Evolutionary conservation across 2,797 vertebrate genomes (phyloP), one percentile per base, ranked within the genome.

Genomic region (Falco peregrinus): DNA sequence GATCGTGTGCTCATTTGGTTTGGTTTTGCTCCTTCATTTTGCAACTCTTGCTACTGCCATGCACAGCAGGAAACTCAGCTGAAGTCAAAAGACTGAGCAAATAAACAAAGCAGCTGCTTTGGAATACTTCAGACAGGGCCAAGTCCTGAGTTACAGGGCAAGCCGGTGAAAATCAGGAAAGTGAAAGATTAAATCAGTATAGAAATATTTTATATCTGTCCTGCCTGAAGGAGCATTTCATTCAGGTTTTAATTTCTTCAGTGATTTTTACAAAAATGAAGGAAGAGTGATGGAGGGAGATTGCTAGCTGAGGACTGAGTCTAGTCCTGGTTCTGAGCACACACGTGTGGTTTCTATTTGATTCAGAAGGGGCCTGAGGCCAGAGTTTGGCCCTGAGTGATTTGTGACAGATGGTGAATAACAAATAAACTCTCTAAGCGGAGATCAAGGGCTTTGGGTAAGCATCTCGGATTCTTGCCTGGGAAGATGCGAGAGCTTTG

Each of bases 371-470:
- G 20, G 60, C 70, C 70, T 60, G 63, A 92, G 81, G 86, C 78
- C 39, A 83, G 17, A 33, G 67, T 84, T 91, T 79, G 77, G 31
- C 67, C 56, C 51, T 28, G 26, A 90, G 90, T 92, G 83, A 92
- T 93, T 94, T 96, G 87, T 95, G 93, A 84, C 91, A 95, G 93
- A 89, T 70, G 70, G 70, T 87, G 80, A 91, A 82, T 76, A 91
- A 51, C 59, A 93, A 91, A 84, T 60, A 95, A 88, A 82, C 45
- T 74, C 48, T 48, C 56, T 84, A 91, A 91, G 51, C 3, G 0
- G 70, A 91, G 80, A 94, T 95, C 89, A 95, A 94, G 87, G 56
- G 51, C 77, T 94, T 84, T 90, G 85, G 24, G 83, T 90, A 93
- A 94, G n/a, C 56, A 88, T 76, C 65, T 81, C 11, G 0, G 45